Evolutionary conservation across 2,113 vertebrate species (phyloP), one percentile per base, ranked within the genome.

Genomic region (Sylvilagus bachmani): DNA sequence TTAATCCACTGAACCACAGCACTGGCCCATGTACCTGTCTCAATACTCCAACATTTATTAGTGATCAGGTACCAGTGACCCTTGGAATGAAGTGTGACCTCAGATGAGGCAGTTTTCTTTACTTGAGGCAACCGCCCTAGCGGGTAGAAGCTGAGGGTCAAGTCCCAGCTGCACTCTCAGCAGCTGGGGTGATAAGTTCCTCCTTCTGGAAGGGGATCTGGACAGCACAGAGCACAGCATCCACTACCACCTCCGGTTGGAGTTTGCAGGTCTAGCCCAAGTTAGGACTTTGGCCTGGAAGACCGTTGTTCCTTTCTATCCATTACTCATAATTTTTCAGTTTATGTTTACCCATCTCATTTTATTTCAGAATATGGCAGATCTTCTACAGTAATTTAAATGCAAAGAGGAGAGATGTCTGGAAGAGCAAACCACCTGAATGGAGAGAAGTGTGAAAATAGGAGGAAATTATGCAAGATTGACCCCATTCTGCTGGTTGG

Each of bases 351-450:
- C 33, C 33, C 33, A 80, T 49, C 81, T 93, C 12, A 1, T 69
- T 87, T 86, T 88, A 84, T 85, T 93, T 92, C 62, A 89, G 31
- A 93, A 51, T 7, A 84, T 2, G 6, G 29, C 24, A 58, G n/a
- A 64, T 61, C 31, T 85, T 71, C 69, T 61, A 61, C 36, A 53
- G 74, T 27, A 51, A 80, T 38, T 81, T 77, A 75, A 79, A 71
- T 80, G 73, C 78, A 93, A 95, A 86, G 61, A 91, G 31, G 31
- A 90, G 51, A 89, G 49, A 7, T 61, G 4, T n/a, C 71, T 87
- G 55, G 80, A 61, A 90, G 89, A 66, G 38, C 58, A 86, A 92
- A 51, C 29, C 21, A 62, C 44, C 51, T 53, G n/a, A 22, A 67
- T 71, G 66, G 5, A 91, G 74, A 85, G 51, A 80, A 58, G 55